Evolutionary conservation across 1,140 invertebrate genomes (phyloP).

Genomic region (Brachionus plicatilis): DNA sequence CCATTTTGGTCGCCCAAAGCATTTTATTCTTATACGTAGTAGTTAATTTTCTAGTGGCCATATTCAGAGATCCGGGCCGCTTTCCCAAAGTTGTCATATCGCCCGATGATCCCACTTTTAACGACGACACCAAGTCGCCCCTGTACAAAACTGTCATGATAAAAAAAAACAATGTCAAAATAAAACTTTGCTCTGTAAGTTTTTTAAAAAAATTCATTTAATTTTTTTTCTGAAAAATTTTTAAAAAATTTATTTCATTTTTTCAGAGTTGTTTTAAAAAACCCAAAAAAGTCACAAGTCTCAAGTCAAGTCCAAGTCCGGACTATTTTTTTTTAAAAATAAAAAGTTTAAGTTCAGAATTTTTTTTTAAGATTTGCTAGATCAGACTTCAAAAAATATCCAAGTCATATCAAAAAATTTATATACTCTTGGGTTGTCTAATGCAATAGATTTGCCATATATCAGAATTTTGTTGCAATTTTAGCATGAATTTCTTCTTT

Average conservation of each 20-base stretch:
- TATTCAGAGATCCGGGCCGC: constrained; percentile 97
- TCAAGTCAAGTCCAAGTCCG: too few relatives aligned
- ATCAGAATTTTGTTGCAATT: neutral
- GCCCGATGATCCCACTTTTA: constrained; percentile 86
- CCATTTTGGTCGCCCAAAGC: neutral
- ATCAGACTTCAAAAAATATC: too few relatives aligned
- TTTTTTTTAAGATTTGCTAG: too few relatives aligned
- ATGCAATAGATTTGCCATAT: too few relatives aligned
- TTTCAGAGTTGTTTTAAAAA: too few relatives aligned
- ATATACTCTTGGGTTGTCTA: too few relatives aligned
- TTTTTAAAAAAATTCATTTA: neutral
- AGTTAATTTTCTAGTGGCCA: constrained; percentile 94
- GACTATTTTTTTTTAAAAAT: too few relatives aligned
- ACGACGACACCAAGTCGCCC: constrained; percentile 93
- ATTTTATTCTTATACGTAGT: constrained; percentile 71
- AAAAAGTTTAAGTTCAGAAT: too few relatives aligned
- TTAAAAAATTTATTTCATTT: too few relatives aligned
- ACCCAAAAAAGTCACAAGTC: too few relatives aligned
- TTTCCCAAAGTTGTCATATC: constrained; percentile 84
- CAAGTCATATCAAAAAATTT: too few relatives aligned
- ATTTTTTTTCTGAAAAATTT: too few relatives aligned
- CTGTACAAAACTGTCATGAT: constrained; percentile 97
- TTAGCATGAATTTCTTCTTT: neutral
- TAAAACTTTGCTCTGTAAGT: constrained; percentile 84
- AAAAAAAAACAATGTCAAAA: constrained; percentile 91